Percentiles rank a stretch among this genome's conserved stretches.
phyloP scores from a whole-genome alignment of 2,797 vertebrate species.

The Karalla daura region DNA sequence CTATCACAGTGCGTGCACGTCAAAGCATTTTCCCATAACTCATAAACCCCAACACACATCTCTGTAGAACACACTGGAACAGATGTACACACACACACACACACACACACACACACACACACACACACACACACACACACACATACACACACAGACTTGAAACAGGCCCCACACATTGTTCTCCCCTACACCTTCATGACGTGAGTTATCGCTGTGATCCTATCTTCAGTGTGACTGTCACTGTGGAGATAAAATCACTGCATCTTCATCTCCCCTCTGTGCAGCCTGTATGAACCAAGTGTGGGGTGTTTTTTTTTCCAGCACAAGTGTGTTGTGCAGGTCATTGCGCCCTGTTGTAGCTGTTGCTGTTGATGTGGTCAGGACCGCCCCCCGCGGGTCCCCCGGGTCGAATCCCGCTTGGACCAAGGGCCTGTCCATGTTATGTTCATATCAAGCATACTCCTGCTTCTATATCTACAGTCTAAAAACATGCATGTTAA shows the following conservation, averaged over 20 bases:
- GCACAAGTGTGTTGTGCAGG: no score
- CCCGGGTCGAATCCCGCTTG: no score
- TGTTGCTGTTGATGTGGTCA: no score
- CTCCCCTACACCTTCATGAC: conserved; percentile 25
- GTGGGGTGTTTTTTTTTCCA: no score
- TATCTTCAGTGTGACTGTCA: conserved; percentile 13
- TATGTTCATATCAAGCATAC: no score
- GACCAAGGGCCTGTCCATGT: no score
- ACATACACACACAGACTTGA: conserved; percentile 5
- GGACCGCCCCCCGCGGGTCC: no score
- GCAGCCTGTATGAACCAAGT: background rate
- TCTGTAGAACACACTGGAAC: background rate
- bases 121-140: background rate
- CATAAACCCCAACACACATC: background rate
- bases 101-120: background rate
- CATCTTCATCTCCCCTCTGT: conserved; percentile 10
- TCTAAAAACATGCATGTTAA: no score
- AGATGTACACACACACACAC: background rate
- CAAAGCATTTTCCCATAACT: conserved; percentile 23
- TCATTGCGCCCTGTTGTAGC: no score
- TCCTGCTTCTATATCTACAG: no score
- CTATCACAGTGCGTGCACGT: background rate
- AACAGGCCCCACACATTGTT: conserved; percentile 36
- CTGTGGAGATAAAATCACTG: conserved; percentile 9
- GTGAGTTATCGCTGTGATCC: background rate